Evolutionary conservation across 92 coral and sea anemone genomes (phyloP), one percentile per base, ranked within the genome.

Genomic region (Palythoa grandiflora): DNA sequence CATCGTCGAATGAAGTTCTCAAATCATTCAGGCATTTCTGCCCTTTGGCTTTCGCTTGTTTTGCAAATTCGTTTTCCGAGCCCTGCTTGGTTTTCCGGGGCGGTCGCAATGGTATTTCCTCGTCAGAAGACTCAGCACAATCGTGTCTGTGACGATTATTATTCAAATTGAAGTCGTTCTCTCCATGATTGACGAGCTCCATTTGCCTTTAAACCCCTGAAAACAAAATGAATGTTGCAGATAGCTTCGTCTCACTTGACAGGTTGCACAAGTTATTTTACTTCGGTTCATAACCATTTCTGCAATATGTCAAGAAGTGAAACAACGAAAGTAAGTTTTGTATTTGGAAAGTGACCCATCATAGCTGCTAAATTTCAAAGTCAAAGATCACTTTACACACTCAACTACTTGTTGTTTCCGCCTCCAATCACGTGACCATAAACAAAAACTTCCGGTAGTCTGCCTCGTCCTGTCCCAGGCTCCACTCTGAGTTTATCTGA

Each of bases 61-160:
- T 19, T 66, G 40, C 60, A 50, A 53, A 66, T 81, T 40, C 75
- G 1, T 66, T 71, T 81, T 81, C 66, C 3, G 57, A 13, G 13
- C 76, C 59, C 28, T 81, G 48, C 86, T 81, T 65, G 11, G 63
- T 66, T 68, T 28, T 66, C 63, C 75, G 86, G 16, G 86, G 86
- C 28, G 86, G 86, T 14, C 86, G 76, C 38, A 66, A 38, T 47
- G 86, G 86, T 81, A 81, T 81, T 81, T 81, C 86, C 75, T 81
- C 86, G 38, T 81, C 86, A 6, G 86, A 65, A 10, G 50, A 44
- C 50, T 28, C 13, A 6, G 80, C 13, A 9, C 60, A 28, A 12
- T 53, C 55, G 7, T 71, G 66, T 38, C 35, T 70, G 59, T 55
- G 52, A 36, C 63, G 57, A 81, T 47, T 81, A 81, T 81, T 51